Evolutionary conservation across 2,797 vertebrate genomes (phyloP), one percentile per base, ranked within the genome.

Genomic region (Lycodopsis pacificus): DNA sequence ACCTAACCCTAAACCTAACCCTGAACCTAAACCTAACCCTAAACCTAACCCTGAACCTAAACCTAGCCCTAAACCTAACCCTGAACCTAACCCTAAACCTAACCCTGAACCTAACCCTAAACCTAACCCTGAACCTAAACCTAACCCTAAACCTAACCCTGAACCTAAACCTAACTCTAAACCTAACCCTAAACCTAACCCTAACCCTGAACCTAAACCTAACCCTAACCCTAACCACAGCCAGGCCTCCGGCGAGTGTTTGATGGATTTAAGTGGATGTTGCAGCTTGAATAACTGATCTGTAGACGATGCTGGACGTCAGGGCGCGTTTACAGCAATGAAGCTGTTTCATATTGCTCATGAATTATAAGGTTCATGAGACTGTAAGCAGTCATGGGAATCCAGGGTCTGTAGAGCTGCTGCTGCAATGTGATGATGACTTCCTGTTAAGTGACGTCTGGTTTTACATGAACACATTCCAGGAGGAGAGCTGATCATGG

Each of bases 341-440:
- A 17, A 57, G 12, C 7, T 70, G 42, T 9, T 27, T n/a, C 8
- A 2, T 11, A 14, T 30, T 61, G 32, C 14, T 65, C 66, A 81
- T 82, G 56, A 85, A 79, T 83, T 53, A 71, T 46, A 58, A 82
- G 56, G 81, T 61, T 83, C 76, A 82, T 77, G 73, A 64, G 53
- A 63, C 51, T 64, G 65, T 3, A 20, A 62, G 62, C 20, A 54
- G 44, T 54, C 5, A 42, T 12, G 59, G 44, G 48, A n/a, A 14
- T 51, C 70, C 36, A 71, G 34, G 48, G 32, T 65, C 67, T 46
- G 22, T 17, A 51, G 57, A 48, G 9, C 7, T 36, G 65, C 30
- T 62, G 40, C 65, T 44, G 8, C 27, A 71, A 66, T 40, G 6
- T 66, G 0, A 4, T 22, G 61, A 61, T 51, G 48, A 4, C 46